phyloP scores from a whole-genome alignment of 2,113 vertebrate genomes.

The Brienomyrus longianalis region DNA sequence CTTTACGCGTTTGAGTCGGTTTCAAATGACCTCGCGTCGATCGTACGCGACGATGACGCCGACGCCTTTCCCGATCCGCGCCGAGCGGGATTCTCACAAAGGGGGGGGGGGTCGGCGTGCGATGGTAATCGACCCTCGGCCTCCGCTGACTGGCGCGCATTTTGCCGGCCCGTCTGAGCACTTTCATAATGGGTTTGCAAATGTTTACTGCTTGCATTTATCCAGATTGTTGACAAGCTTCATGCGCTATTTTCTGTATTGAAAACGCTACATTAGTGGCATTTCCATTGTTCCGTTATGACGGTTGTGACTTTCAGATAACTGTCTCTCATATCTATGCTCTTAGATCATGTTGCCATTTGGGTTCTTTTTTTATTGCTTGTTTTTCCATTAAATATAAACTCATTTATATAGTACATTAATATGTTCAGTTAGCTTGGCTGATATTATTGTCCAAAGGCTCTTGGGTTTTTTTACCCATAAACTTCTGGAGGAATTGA shows the following conservation, averaged over 20 bases:
- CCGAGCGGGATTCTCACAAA: too few relatives aligned
- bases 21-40: not conserved
- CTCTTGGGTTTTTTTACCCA: not conserved
- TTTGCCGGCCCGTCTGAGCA: not conserved
- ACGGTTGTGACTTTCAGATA: not conserved
- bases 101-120: too few relatives aligned
- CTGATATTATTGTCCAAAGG: not conserved
- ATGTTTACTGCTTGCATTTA: not conserved
- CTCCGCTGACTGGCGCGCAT: not conserved
- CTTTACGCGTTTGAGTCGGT: not conserved
- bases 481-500: not conserved
- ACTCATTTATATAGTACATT: not conserved
- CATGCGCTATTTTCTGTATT: too few relatives aligned
- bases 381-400: not conserved
- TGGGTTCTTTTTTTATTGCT: not conserved
- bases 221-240: not conserved
- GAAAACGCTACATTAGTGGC: not conserved
- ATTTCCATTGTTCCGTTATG: not conserved
- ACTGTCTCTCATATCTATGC: not conserved
- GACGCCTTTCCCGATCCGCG: not conserved
- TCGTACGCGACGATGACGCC: not conserved
- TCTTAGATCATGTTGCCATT: not conserved
- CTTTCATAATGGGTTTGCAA: constrained; percentile 8
- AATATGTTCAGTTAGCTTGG: not conserved
- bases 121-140: not conserved